Conservation (phyloP, 2,797 vertebrate species). For the Choloepus didactylus region DNA sequence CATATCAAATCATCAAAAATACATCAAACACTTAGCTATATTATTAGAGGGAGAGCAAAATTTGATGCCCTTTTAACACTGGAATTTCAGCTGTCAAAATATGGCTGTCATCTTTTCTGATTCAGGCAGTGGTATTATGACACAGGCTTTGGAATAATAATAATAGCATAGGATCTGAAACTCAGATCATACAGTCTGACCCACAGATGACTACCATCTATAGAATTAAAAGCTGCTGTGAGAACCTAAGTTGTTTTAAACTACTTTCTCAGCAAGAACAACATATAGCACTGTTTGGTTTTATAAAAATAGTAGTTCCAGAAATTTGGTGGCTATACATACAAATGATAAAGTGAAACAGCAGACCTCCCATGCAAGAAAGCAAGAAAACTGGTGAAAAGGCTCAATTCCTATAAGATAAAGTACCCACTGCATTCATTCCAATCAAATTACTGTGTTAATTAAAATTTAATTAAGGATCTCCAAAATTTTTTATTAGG, state of each 20-base stretch:
- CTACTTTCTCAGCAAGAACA: conserved; percentile 32
- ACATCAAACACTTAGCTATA: neutral
- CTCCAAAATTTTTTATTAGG: neutral
- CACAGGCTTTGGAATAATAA: neutral
- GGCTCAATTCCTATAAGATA: neutral
- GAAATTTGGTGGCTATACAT: neutral
- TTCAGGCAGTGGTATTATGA: neutral
- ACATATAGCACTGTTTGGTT: neutral
- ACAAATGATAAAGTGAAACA: neutral
- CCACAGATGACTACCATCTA: neutral
- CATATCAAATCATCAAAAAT: conserved; percentile 28
- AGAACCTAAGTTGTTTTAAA: conserved; percentile 29
- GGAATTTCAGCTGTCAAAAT: conserved; percentile 47
- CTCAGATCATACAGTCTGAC: neutral
- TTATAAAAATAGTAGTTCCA: neutral
- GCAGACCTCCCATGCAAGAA: neutral
- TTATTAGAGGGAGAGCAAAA: neutral
- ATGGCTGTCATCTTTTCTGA: neutral
- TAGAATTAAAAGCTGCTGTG: conserved; percentile 28
- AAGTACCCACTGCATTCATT: neutral
- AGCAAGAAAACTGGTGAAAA: conserved; percentile 9
- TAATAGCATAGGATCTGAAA: neutral
- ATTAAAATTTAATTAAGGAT: neutral
- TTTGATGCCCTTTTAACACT: neutral
- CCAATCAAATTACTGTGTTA: conserved; percentile 8